Conservation (phyloP, 2,797 vertebrate genomes). For the Squalus acanthias region DNA sequence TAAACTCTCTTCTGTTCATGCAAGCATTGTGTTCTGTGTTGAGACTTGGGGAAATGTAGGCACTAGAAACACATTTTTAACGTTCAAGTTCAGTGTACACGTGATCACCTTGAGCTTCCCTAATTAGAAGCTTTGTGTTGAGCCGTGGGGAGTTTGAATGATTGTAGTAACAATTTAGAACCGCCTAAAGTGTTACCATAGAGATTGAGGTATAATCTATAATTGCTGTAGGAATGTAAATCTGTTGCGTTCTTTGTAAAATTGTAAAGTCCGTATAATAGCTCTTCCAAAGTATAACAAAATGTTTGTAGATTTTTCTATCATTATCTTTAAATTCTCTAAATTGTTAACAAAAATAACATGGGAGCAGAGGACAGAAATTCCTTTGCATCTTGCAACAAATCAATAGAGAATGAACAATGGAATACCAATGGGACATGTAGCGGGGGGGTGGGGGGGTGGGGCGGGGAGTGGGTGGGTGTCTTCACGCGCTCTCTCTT, state of each 20-base stretch:
- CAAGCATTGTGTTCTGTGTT: not conserved
- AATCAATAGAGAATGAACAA: constrained; percentile 33
- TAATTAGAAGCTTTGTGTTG: constrained; percentile 31
- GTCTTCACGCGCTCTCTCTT: not conserved
- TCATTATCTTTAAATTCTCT: not conserved
- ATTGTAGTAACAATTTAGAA: constrained; percentile 14
- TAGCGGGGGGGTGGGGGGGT: not conserved
- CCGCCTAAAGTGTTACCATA: constrained; percentile 13
- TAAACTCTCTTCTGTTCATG: not conserved
- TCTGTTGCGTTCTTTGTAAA: not conserved
- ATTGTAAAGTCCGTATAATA: not conserved
- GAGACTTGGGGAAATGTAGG: not conserved
- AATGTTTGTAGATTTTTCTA: not conserved
- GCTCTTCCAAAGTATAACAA: not conserved
- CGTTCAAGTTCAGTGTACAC: not conserved
- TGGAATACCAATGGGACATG: not conserved
- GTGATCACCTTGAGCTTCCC: not conserved
- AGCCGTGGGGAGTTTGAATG: not conserved
- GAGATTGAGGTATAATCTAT: not conserved
- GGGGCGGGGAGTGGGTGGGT: not conserved
- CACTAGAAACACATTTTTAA: not conserved
- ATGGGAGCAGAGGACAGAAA: not conserved
- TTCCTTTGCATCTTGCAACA: constrained; percentile 36
- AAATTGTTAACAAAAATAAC: not conserved
- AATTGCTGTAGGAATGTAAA: not conserved